These are phyloP conservation scores for Platygyra sinensis DNA, from an alignment of 64 coral and sea anemone species.

Conservation along the genomic window DNA sequence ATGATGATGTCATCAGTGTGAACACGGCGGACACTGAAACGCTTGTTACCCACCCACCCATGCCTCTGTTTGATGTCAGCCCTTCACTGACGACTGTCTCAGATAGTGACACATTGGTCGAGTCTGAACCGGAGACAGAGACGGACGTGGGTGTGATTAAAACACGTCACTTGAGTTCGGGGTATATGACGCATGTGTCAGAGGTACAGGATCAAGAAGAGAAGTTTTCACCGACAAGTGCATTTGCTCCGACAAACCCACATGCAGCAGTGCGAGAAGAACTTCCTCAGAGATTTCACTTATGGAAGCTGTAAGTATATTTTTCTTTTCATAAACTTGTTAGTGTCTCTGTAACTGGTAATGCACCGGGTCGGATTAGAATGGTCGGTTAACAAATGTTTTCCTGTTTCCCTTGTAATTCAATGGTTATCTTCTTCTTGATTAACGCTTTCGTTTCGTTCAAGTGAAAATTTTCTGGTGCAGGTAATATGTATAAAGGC, in stretches of 20 bases:
- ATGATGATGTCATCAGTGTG: slow-evolving; percentile 77
- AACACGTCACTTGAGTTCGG: background rate
- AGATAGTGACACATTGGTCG: slow-evolving; percentile 82
- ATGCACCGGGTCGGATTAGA: too few relatives aligned
- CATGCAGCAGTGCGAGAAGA: slow-evolving; percentile 86
- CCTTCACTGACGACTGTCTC: slow-evolving; percentile 93
- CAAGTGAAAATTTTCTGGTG: too few relatives aligned
- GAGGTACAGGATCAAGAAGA: slow-evolving; percentile 17
- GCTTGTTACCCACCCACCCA: slow-evolving; percentile 76
- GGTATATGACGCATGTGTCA: background rate
- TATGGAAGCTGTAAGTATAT: slow-evolving; percentile 90
- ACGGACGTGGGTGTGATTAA: background rate
- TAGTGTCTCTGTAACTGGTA: background rate
- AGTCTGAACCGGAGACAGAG: slow-evolving; percentile 78
- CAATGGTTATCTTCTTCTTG: too few relatives aligned
- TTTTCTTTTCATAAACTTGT: background rate
- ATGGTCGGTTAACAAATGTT: too few relatives aligned
- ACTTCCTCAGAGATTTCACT: slow-evolving; percentile 78
- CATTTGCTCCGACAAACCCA: slow-evolving; percentile 84
- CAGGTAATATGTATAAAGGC: too few relatives aligned
- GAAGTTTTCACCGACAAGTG: slow-evolving; percentile 76
- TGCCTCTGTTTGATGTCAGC: slow-evolving; percentile 93
- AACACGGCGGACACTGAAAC: slow-evolving; percentile 83
- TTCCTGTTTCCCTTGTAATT: too few relatives aligned
- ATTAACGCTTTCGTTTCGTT: too few relatives aligned